Evolutionary conservation across 2,113 vertebrate species (phyloP), one percentile per base, ranked within the genome.

Genomic region (Parotia lawesii): DNA sequence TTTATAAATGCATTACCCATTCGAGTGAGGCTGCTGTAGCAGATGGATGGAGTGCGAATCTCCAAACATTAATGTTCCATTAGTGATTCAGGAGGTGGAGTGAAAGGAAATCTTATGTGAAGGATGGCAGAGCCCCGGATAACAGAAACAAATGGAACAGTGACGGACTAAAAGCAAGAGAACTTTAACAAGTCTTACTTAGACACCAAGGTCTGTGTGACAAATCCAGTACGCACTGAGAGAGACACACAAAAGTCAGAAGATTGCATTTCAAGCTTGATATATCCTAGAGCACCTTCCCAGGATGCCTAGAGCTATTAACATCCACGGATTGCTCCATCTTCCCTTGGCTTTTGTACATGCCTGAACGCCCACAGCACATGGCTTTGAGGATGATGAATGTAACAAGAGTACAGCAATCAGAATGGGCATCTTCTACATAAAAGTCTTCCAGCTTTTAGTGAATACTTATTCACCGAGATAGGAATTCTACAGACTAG

Each of bases 401-500:
- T 85, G 95, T 86, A 95, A 96, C 85, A 93, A 93, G 89, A 89
- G 94, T 95, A 94, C 97, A 95, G 97, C 96, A 91, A 97, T 96
- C 95, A 93, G 93, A 93, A 95, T 95, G 96, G 96, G 97, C 85
- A 93, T 96, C 97, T 97, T 94, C 96, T 95, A 93, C 86, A 67
- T 69, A 84, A 94, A 97, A 97, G 97, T 97, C 98, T 97, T 97
- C 97, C 98, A 95, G 97, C 97, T 95, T 97, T 87, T 76, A 75
- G 97, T 94, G 97, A 97, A 97, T 91, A 88, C 47, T 96, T 84
- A 92, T 94, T 93, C 96, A 94, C 97, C 2, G 2, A 95, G 91
- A 97, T 93, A 96, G 92, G 94, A 97, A 97, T 95, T 97, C 97
- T 97, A 97, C 97, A 97, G 97, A 95, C 97, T 96, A 96, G 97